Percentiles rank a stretch among this genome's conserved stretches.
Conservation (phyloP, 2,888 invertebrate genomes). For the Andrena praecox region DNA sequence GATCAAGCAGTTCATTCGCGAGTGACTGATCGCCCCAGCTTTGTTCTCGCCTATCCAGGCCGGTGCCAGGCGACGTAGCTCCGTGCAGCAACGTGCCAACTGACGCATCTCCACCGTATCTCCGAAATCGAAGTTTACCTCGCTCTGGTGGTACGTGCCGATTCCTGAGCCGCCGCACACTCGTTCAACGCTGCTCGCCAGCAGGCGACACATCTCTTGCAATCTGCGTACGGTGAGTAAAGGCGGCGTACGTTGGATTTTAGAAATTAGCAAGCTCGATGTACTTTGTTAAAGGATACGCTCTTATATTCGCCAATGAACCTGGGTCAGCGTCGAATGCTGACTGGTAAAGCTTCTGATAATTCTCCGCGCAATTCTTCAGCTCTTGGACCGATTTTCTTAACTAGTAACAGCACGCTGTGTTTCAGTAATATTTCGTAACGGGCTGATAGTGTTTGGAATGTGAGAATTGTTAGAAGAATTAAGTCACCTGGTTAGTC, state of each 20-base stretch:
- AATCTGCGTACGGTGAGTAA: slow-evolving; percentile 86
- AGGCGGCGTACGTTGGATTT: slow-evolving; percentile 38
- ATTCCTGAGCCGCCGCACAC: slow-evolving; percentile 86
- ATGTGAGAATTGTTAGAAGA: not conserved
- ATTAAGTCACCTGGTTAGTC: slow-evolving; percentile 88
- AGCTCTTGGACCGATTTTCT: slow-evolving; percentile 91
- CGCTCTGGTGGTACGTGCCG: slow-evolving; percentile 74
- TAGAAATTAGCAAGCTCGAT: not conserved
- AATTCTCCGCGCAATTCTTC: slow-evolving; percentile 90
- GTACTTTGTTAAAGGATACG: slow-evolving; percentile 76
- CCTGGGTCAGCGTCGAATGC: slow-evolving; percentile 94
- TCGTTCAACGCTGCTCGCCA: slow-evolving; percentile 91
- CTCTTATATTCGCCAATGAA: slow-evolving; percentile 89
- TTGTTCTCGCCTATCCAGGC: slow-evolving; percentile 83
- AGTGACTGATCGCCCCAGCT: slow-evolving; percentile 81
- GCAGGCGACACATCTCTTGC: slow-evolving; percentile 92
- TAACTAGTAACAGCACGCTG: slow-evolving; percentile 83
- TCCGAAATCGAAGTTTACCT: slow-evolving; percentile 79
- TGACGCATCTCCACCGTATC: slow-evolving; percentile 82
- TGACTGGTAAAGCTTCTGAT: slow-evolving; percentile 92
- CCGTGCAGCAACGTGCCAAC: slow-evolving; percentile 79
- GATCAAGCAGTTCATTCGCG: slow-evolving; percentile 87
- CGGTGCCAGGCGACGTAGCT: slow-evolving; percentile 82
- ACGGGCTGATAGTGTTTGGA: not conserved
- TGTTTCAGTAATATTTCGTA: slow-evolving; percentile 62